Base-by-base conservation (phyloP, 2,888 invertebrate genomes). In the Harpalus rufipes region DNA sequence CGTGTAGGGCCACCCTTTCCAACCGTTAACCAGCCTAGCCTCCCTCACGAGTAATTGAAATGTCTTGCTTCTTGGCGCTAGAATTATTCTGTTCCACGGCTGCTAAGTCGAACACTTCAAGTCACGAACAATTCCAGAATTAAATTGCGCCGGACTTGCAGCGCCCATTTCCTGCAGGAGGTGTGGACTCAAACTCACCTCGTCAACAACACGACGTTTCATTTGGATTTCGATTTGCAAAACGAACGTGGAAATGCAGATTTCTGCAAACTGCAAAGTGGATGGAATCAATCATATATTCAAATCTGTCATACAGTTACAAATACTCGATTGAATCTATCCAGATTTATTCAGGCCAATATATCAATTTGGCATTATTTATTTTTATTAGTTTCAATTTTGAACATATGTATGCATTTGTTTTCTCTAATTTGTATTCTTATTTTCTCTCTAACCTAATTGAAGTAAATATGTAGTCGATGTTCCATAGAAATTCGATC, bases 71-170 rank as follows among this genome's bases (percentile, higher is more conserved):
- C 81, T 72, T 68, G 68, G 16, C 44, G 74, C 14, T 61, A 61
- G 74, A 83, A 83, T 83, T 83, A 83, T 83, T 76, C 82, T 56
- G 82, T 82, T 82, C 82, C 39, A 41, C 65, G 51, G 51, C 44
- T 56, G 82, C 51, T 58, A 83, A 83, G 76, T 74, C 83, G 83
- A 58, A 74, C 83, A 82, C 83, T 72, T 83, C 76, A 83, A 83
- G 83, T 76, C 83, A 76, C 83, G 83, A 83, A 83, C 83, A 76
- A 82, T 76, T 74, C 74, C 83, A 18, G 74, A 61, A 83, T 74
- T 83, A 83, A 83, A 83, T 76, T 83, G 83, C 41, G 72, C 63
- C 25, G 72, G 83, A 83, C 83, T 56, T 12, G 51, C 44, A 51
- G 18, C 32, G 32, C 74, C 74, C 74, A 74, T 18, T 56, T 68